Base-by-base conservation (phyloP, 2,888 invertebrate species). In the Mesorhabditis sp. region DNA sequence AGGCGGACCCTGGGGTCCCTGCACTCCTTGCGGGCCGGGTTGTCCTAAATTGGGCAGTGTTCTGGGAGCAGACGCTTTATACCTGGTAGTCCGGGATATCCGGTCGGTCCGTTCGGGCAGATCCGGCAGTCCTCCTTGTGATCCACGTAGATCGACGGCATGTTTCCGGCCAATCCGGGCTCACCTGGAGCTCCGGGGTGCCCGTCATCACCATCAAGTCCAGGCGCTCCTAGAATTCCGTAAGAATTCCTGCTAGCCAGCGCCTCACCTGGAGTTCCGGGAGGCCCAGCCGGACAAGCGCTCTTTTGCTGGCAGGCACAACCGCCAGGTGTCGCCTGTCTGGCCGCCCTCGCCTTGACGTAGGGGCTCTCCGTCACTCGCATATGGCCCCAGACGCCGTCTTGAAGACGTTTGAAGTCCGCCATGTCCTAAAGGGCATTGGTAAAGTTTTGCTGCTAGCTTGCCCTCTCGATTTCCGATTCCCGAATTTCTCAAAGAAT, bases 61-160 rank as follows among this genome's bases (percentile, higher is more conserved):
- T 50, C 58, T 1, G 10, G 7, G 7, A 13, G 10, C 2, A 50
- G 1, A 13, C n/a, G 10, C 7, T n/a, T 50, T 50, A n/a, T 62
- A 13, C 70, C 70, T 41, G 76, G 69, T 50, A 72, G 76, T 71
- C 79, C 76, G 41, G 78, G 75, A 70, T 72, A 73, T 67, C 80
- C 77, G 41, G 76, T 76, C 50, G 77, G 74, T 64, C 80, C 80
- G 43, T 72, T 70, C 45, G 80, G 79, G 67, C 80, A 80, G 72
- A 74, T 72, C 13, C 79, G 72, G 73, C 80, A 80, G 45, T 77
- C 75, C 69, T 79, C 74, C n/a, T 76, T 73, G 28, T 72, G 67
- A 65, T 78, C 78, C 75, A 76, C 75, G 72, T 76, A 74, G 69
- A 80, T 70, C 3, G 77, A 72, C 45, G 80, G 80, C 50, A 74